phyloP scores from a whole-genome alignment of 1,140 invertebrate genomes.

The Drosophila ambigua region DNA sequence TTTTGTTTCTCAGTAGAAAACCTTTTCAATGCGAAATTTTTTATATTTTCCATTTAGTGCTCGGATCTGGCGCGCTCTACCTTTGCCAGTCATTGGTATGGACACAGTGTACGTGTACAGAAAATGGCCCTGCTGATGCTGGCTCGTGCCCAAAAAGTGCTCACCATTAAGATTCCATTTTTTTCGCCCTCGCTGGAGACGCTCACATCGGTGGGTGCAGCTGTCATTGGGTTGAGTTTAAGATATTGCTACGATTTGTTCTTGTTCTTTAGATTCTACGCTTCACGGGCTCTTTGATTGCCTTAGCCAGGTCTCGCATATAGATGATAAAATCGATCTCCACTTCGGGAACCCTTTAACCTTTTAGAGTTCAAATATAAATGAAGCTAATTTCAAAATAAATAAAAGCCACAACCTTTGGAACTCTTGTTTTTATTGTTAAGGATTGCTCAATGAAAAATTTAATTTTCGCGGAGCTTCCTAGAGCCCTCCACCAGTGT shows the following conservation, averaged over 20 bases:
- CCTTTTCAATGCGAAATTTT: background rate
- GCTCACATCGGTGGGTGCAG: constrained; percentile 60
- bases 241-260: background rate
- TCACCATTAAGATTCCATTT: constrained; percentile 73
- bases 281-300: constrained; percentile 76
- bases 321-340: constrained; percentile 10
- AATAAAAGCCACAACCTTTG: too few relatives aligned
- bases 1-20: background rate
- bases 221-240: background rate
- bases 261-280: constrained; percentile 58
- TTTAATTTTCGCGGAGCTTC: too few relatives aligned
- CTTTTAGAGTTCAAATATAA: too few relatives aligned
- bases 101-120: constrained; percentile 58
- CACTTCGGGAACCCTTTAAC: background rate
- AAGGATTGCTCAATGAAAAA: too few relatives aligned
- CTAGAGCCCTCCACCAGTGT: too few relatives aligned
- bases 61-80: constrained; percentile 49
- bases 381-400: too few relatives aligned
- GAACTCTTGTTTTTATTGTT: too few relatives aligned
- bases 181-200: constrained; percentile 73
- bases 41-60: constrained; percentile 34
- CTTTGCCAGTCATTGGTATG: constrained; percentile 72
- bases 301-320: constrained; percentile 68
- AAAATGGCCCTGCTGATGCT: constrained; percentile 72
- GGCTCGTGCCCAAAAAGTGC: constrained; percentile 56